These are phyloP conservation scores for Allolobophora icterica DNA, from an alignment of 2,888 invertebrate species.

Conservation along the genomic window DNA sequence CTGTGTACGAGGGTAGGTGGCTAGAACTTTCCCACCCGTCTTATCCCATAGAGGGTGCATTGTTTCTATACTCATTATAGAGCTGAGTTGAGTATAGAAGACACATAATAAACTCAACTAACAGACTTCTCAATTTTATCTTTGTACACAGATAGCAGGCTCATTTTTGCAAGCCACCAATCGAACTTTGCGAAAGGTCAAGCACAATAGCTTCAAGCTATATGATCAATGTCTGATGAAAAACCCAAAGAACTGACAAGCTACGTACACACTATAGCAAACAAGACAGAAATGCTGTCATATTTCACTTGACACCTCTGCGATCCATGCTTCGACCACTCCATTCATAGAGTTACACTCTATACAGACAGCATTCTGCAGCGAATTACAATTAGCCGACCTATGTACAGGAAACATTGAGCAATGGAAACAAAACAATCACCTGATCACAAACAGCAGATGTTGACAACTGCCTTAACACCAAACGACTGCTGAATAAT, in stretches of 20 bases:
- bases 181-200: neutral
- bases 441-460: slow-evolving; percentile 12
- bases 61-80: no score
- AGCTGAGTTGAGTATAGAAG: no score
- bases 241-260: neutral
- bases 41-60: no score
- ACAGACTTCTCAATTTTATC: neutral
- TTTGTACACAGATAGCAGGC: neutral
- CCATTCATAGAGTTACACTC: neutral
- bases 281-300: slow-evolving; percentile 8
- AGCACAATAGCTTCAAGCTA: neutral
- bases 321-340: neutral
- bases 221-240: neutral
- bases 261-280: slow-evolving; percentile 8
- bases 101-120: neutral
- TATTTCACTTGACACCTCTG: neutral
- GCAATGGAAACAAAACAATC: slow-evolving; percentile 9
- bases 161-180: neutral
- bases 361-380: neutral
- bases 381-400: slow-evolving; percentile 3
- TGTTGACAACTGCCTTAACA: neutral
- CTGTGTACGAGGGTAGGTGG: no score
- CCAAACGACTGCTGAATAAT: neutral
- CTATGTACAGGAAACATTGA: slow-evolving; percentile 9
- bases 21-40: no score